Base-by-base conservation (phyloP, 2,797 vertebrate species). In the Bradypodion ventrale region DNA sequence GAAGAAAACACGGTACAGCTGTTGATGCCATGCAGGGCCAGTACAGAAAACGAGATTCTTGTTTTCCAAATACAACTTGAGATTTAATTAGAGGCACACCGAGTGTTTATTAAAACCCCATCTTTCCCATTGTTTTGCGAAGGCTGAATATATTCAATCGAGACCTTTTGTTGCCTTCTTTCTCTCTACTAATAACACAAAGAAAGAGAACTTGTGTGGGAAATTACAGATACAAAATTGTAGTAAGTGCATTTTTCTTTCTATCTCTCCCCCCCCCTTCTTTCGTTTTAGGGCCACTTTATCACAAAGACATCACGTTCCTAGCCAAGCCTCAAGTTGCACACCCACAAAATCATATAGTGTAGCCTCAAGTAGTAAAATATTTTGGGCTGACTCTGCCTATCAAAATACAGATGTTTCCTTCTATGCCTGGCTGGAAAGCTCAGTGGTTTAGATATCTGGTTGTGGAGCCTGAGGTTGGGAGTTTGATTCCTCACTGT, bases 61-160 rank as follows among this genome's bases (percentile, higher is more conserved):
- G 94, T 96, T 96, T 96, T 95, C 95, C 93, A 95, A 96, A 96
- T 94, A 96, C 92, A 96, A 91, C 92, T 91, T 70, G 44, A 93
- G 94, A 95, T 96, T 96, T 96, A 96, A 96, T 96, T 96, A 96
- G 87, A 92, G 90, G 87, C 90, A 94, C 92, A 92, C 93, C 89
- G 91, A 96, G 93, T 2, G 88, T 95, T 96, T 96, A 96, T 95
- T 96, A 96, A 96, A 96, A 95, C 91, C 84, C 89, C 92, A 90
- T 91, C 92, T 90, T 92, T 91, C 80, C 89, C 87, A 95, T 96
- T 96, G 95, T 96, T 94, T 96, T 92, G 94, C 91, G 92, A n/a
- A 90, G 89, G 87, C 89, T 86, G 92, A 1, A 10, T 69, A 13
- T 94, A 96, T 94, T 95, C 91, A 95, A 94, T 95, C 94, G 93